phyloP scores from a whole-genome alignment of 2,113 vertebrate species.

The Cacatua alba region DNA sequence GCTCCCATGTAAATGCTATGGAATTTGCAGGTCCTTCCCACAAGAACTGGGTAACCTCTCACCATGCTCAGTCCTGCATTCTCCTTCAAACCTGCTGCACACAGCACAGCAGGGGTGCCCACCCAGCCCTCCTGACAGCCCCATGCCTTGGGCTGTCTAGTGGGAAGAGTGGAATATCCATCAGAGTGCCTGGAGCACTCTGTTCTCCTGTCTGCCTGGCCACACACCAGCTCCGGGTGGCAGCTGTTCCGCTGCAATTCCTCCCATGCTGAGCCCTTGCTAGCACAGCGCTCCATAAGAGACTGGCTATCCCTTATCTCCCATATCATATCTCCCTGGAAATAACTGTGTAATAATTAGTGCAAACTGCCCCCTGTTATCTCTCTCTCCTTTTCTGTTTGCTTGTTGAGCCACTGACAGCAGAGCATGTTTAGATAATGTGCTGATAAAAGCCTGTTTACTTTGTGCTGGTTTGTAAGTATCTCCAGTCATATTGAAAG shows the following conservation, averaged over 20 bases:
- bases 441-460: slow-evolving; percentile 40
- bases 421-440: background rate
- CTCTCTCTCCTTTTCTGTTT: slow-evolving; percentile 5
- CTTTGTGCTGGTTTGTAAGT: background rate
- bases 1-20: background rate
- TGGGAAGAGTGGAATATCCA: background rate
- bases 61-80: fast-evolving
- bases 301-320: background rate
- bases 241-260: fast-evolving
- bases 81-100: background rate
- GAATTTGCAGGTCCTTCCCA: background rate
- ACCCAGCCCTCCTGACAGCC: background rate
- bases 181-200: fast-evolving
- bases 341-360: slow-evolving; percentile 13
- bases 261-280: fast-evolving
- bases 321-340: slow-evolving; percentile 2
- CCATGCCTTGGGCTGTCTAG: background rate
- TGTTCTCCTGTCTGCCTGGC: fast-evolving
- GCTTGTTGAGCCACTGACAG: background rate
- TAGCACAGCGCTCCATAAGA: background rate
- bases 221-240: fast-evolving
- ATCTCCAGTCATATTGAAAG: background rate
- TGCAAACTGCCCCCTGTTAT: background rate
- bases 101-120: background rate
- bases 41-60: background rate